Conservation (phyloP, 2,888 invertebrate genomes). For the Rhorus exstirpatorius region DNA sequence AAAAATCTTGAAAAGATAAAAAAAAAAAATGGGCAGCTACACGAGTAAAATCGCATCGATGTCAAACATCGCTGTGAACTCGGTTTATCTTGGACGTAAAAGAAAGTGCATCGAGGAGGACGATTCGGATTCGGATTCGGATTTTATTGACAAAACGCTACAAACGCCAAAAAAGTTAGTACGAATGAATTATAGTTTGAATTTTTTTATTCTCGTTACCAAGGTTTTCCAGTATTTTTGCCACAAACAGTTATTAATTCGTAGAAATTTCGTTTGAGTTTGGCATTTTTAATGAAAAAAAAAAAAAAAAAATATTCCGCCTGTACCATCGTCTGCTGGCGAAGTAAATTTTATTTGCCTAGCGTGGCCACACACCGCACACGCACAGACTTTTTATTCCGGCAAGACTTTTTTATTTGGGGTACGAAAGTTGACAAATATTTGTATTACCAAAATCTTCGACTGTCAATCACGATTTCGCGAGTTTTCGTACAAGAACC, state of each 20-base stretch:
- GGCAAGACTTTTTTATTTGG: too few relatives aligned
- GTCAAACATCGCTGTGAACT: slow-evolving; percentile 83
- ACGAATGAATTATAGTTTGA: not conserved
- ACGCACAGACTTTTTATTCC: too few relatives aligned
- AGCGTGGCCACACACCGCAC: too few relatives aligned
- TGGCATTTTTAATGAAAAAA: not conserved
- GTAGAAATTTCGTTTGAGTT: not conserved
- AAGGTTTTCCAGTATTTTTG: too few relatives aligned
- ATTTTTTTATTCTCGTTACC: not conserved
- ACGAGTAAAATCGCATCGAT: slow-evolving; percentile 82
- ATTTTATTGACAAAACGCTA: slow-evolving; percentile 87
- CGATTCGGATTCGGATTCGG: slow-evolving; percentile 86
- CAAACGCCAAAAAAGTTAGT: slow-evolving; percentile 90
- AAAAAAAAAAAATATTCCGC: too few relatives aligned
- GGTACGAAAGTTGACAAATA: not conserved
- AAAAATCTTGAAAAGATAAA: slow-evolving; percentile 10
- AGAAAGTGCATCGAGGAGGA: slow-evolving; percentile 88
- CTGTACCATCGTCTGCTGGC: too few relatives aligned
- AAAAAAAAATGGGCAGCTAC: slow-evolving; percentile 81
- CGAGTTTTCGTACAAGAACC: not conserved
- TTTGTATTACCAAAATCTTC: slow-evolving; percentile 9
- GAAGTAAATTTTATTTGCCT: too few relatives aligned
- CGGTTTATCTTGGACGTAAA: slow-evolving; percentile 86
- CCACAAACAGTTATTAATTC: too few relatives aligned
- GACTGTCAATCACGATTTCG: not conserved